Evolutionary conservation across 2,888 invertebrate genomes (phyloP), one percentile per base, ranked within the genome.

Genomic region (Craniophora ligustri): DNA sequence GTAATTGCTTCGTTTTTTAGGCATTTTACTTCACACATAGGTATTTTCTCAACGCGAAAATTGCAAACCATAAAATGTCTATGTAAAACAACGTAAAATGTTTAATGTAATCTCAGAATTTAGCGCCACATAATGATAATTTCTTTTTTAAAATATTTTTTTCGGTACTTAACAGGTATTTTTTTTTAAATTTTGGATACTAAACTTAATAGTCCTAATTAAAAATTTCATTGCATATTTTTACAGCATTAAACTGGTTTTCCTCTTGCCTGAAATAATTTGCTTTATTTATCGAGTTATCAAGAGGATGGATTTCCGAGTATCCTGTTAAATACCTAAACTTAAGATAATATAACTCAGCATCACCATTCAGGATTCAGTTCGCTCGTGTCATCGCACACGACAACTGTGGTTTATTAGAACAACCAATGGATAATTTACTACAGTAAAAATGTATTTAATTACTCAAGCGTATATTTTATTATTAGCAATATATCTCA

Each of bases 251-350:
- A 32, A 34, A 26, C 66, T 56, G 18, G 5, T 34, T 53, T 51
- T 63, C 63, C 56, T 53, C 10, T 55, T 11, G 39, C n/a, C 14
- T 50, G 19, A 48, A 53, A 42, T 58, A 30, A 50, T 63, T 60
- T 59, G 28, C 39, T 57, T 46, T 62, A 61, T 56, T 57, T 31
- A 67, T 49, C 68, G 74, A 60, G 62, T 73, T 84, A 84, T 82
- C 84, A 65, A 62, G 69, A 82, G 81, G 82, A 85, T 83, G 80
- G n/a, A 78, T 74, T 78, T 74, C 62, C 45, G 59, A 70, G 70
- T 83, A 78, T 87, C 86, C 85, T 81, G 84, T 78, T 75, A 82
- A 80, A 82, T 78, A 69, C n/a, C n/a, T 80, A 82, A 79, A 70
- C 50, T 54, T 76, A 79, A 80, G 81, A 79, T 73, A 82, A 75